These are phyloP conservation scores for Climacteris rufus DNA, from an alignment of 2,113 vertebrate genomes.

Conservation along the genomic window DNA sequence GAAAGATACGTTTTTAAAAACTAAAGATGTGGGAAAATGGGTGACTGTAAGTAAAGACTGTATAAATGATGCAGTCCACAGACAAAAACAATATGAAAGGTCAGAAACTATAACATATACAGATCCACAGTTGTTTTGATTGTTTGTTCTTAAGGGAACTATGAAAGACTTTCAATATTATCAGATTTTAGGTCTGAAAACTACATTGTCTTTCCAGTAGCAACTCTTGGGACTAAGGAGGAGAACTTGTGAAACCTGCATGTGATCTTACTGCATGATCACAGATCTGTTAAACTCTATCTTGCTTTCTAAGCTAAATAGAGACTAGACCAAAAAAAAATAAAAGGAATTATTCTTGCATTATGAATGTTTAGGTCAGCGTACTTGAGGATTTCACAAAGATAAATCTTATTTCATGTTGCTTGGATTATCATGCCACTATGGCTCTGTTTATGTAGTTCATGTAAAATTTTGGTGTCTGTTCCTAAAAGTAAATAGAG, in stretches of 20 bases:
- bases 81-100: not conserved
- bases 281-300: not conserved
- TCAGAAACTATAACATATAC: not conserved
- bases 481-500: not conserved
- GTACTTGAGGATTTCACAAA: not conserved
- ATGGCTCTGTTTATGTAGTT: not conserved
- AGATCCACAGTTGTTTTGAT: not conserved
- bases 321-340: not conserved
- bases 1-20: not conserved
- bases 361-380: not conserved
- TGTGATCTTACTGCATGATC: not conserved
- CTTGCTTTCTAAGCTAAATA: not conserved
- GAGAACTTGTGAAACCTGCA: not conserved
- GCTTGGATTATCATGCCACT: not conserved
- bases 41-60: not conserved
- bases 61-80: not conserved
- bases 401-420: not conserved
- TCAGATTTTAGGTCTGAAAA: not conserved
- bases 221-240: not conserved
- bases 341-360: not conserved
- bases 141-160: not conserved
- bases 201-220: not conserved
- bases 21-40: not conserved
- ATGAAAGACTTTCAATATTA: not conserved
- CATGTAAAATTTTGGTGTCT: not conserved